phyloP scores from a whole-genome alignment of 2,113 vertebrate species.

The Romanogobio albipinnatus region DNA sequence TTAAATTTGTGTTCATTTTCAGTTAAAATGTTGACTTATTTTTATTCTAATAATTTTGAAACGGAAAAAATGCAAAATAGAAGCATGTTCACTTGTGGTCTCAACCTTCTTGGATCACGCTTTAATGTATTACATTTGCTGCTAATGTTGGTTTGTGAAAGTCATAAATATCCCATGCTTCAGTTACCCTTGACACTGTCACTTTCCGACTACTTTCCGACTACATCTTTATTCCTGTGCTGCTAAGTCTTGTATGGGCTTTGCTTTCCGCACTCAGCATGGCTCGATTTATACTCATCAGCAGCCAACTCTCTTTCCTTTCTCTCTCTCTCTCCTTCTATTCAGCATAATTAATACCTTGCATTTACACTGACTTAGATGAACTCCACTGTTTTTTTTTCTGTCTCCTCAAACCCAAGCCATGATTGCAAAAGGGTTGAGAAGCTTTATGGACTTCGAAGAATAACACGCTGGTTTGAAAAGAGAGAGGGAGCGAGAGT shows the following conservation, averaged over 20 bases:
- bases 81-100: not conserved
- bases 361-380: constrained; percentile 78
- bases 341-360: constrained; percentile 83
- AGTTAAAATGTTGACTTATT: not conserved
- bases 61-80: not conserved
- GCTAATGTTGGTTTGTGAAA: not conserved
- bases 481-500: constrained; percentile 20
- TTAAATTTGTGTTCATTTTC: not conserved
- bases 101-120: not conserved
- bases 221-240: constrained; percentile 12
- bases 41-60: not conserved
- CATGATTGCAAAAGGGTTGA: constrained; percentile 68
- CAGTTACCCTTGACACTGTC: constrained; percentile 3
- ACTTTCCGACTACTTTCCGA: not conserved
- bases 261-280: constrained; percentile 32
- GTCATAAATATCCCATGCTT: not conserved
- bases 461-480: constrained; percentile 62
- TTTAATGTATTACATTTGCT: not conserved
- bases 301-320: constrained; percentile 67
- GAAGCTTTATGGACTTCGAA: constrained; percentile 73
- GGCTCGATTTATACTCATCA: constrained; percentile 53
- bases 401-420: constrained; percentile 53
- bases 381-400: constrained; percentile 62
- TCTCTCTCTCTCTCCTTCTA: constrained; percentile 76
- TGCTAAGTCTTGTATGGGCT: constrained; percentile 2